Evolutionary conservation across 1,140 invertebrate genomes (phyloP).

Genomic region (Bicyclus anynana): DNA sequence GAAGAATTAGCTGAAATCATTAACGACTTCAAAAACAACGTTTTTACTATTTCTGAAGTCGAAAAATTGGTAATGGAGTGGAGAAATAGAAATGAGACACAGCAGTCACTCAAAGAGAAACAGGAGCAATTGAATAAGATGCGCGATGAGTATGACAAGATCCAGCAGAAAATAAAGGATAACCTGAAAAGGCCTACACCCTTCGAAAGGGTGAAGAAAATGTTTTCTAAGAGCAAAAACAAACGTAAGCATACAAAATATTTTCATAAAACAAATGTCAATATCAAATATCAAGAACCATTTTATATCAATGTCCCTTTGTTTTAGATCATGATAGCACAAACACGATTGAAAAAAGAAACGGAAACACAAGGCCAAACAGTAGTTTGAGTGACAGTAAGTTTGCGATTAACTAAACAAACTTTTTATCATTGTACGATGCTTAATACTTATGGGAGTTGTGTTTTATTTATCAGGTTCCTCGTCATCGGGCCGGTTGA

Average conservation of each 20-base stretch:
- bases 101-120: constrained; percentile 90
- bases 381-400: constrained; percentile 71
- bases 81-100: constrained; percentile 90
- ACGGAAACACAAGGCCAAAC: constrained; percentile 63
- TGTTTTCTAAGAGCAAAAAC: constrained; percentile 81
- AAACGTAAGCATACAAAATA: constrained; percentile 46
- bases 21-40: constrained; percentile 93
- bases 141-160: constrained; percentile 87
- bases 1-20: constrained; percentile 92
- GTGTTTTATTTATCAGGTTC: constrained; percentile 76
- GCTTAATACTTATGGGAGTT: background rate
- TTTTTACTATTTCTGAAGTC: constrained; percentile 89
- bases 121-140: constrained; percentile 88
- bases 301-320: constrained; percentile 14
- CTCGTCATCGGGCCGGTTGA: constrained; percentile 88
- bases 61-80: constrained; percentile 91
- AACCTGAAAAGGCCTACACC: constrained; percentile 85
- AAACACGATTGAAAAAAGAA: constrained; percentile 65
- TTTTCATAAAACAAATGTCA: background rate
- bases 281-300: background rate
- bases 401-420: constrained; percentile 19
- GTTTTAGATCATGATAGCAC: constrained; percentile 56
- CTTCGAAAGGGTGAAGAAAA: constrained; percentile 86
- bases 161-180: constrained; percentile 86
- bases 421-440: background rate